phyloP scores from a whole-genome alignment of 2,113 vertebrate species.

The Gasterosteus aculeatus region DNA sequence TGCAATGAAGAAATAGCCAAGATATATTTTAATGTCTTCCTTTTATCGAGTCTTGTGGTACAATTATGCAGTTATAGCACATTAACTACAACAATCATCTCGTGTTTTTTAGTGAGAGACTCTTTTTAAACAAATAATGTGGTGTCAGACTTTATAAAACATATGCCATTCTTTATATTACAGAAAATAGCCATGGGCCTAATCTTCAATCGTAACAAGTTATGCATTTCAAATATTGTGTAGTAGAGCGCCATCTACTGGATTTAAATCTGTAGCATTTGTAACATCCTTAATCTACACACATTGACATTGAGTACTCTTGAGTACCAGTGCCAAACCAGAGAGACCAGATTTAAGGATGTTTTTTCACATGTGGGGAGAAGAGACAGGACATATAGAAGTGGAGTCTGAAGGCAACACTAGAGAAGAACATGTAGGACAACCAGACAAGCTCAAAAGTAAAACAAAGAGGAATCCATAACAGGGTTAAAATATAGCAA shows the following conservation, averaged over 20 bases:
- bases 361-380: background rate
- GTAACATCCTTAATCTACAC: background rate
- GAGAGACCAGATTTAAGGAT: no score
- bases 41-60: background rate
- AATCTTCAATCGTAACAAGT: background rate
- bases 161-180: background rate
- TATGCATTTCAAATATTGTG: background rate
- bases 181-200: background rate
- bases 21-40: background rate
- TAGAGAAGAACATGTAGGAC: background rate
- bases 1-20: background rate
- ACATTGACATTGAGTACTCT: background rate
- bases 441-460: background rate
- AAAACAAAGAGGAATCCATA: background rate
- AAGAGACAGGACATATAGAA: no score
- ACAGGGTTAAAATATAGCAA: background rate
- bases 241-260: constrained; percentile 52
- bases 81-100: background rate
- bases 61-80: background rate
- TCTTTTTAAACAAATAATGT: background rate
- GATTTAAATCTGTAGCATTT: background rate
- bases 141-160: background rate
- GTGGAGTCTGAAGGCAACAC: background rate
- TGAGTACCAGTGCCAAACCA: background rate
- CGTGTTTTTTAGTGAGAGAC: background rate